Evolutionary conservation across 1,140 invertebrate species (phyloP).

Genomic region (Drosophila kepulauana): DNA sequence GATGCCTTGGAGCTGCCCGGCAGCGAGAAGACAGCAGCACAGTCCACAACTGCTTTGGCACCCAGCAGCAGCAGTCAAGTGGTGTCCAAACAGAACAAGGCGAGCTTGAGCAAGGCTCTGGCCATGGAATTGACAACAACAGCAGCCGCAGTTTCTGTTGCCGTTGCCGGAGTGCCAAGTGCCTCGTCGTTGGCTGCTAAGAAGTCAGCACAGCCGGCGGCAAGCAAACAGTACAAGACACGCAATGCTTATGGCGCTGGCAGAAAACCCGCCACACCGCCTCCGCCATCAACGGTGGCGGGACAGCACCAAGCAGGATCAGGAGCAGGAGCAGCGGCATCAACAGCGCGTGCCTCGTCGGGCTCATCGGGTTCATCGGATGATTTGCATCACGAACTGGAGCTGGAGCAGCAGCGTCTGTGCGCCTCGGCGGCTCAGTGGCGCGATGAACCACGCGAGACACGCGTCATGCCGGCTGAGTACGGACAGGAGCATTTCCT

Average conservation of each 20-base stretch:
- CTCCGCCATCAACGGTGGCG: constrained; percentile 12
- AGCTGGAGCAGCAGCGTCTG: constrained; percentile 56
- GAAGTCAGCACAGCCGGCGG: not conserved
- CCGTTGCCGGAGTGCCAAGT: not conserved
- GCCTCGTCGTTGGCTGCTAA: not conserved
- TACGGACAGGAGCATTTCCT: constrained; percentile 80
- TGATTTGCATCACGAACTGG: constrained; percentile 63
- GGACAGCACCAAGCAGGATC: not conserved
- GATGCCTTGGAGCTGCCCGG: constrained; percentile 55
- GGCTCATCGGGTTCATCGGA: constrained; percentile 71
- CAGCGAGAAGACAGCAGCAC: constrained; percentile 32
- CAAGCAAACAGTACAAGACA: constrained; percentile 46
- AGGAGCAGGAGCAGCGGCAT: not conserved
- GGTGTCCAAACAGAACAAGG: constrained; percentile 20
- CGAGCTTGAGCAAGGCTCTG: constrained; percentile 2
- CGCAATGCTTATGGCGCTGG: constrained; percentile 34
- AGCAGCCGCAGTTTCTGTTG: not conserved
- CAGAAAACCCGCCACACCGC: constrained; percentile 23
- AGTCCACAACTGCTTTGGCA: not conserved
- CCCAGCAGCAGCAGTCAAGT: not conserved
- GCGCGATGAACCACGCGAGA: constrained; percentile 68
- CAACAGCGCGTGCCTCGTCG: constrained; percentile 17
- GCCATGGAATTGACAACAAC: not conserved
- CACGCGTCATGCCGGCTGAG: constrained; percentile 57
- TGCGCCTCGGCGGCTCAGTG: constrained; percentile 62